These are phyloP conservation scores for Apamea sordens DNA, from an alignment of 2,888 invertebrate genomes.

Conservation along the genomic window DNA sequence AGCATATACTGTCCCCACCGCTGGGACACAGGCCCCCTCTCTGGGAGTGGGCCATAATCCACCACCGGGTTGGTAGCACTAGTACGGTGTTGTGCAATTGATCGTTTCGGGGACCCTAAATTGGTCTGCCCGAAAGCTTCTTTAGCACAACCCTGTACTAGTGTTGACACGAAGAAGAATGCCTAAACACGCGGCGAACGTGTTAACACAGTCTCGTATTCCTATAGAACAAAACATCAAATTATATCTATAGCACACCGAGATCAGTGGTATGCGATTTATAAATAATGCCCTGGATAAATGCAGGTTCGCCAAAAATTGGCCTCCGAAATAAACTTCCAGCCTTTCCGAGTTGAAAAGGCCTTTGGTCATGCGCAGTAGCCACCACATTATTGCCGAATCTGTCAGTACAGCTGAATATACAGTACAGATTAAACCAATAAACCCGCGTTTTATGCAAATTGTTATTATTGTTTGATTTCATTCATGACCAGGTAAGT, in stretches of 20 bases:
- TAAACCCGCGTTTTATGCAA: background rate
- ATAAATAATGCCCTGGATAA: slow-evolving; percentile 3
- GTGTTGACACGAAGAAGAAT: background rate
- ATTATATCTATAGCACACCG: background rate
- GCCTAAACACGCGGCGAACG: background rate
- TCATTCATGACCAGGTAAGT: background rate
- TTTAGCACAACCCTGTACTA: background rate
- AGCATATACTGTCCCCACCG: too few species aligned
- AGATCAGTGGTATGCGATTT: background rate
- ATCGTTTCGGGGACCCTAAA: background rate
- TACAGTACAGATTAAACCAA: background rate
- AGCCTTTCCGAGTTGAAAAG: background rate
- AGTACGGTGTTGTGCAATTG: background rate
- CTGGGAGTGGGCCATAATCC: too few species aligned
- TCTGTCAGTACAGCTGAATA: slow-evolving; percentile 18
- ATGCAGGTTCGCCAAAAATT: background rate
- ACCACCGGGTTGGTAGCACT: too few species aligned
- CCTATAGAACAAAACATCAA: background rate
- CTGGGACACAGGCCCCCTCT: too few species aligned
- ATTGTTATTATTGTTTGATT: background rate
- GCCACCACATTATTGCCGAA: background rate
- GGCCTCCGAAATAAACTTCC: slow-evolving; percentile 16
- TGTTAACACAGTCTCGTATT: background rate
- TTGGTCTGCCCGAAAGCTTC: background rate
- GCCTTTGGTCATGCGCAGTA: slow-evolving; percentile 43